Base-by-base conservation (phyloP, 1,140 invertebrate genomes). In the Phthorimaea operculella region DNA sequence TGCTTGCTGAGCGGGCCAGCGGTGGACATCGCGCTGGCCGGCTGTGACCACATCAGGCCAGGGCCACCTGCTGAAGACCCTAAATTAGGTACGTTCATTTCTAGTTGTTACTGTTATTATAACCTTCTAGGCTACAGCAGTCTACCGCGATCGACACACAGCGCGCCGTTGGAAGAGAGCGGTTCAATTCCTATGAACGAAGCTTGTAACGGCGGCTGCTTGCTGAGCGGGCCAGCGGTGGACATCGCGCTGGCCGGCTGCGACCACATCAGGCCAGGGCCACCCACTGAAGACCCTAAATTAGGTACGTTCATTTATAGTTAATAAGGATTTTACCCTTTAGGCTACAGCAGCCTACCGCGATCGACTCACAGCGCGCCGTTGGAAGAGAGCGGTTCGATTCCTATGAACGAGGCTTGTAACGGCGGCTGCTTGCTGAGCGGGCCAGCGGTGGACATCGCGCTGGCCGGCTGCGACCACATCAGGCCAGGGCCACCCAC, bases 301-400 rank as follows among this genome's bases (percentile, higher is more conserved):
- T 55, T 62, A 8, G 60, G 70, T 71, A 55, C 21, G 16, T 33
- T 56, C 12, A 36, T 28, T 6, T 28, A 4, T 28, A 28, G 6
- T 28, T 6, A 4, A 4, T 28, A 4, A n/a, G n/a, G n/a, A n/a
- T n/a, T n/a, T n/a, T n/a, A n/a, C n/a, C n/a, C n/a, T 64, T n/a
- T 70, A 93, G 93, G 92, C 56, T 94, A 94, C 76, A 93, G 92
- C 77, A 94, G 92, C 82, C 87, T 94, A 64, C 92, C 93, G 17
- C 87, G 93, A 57, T 93, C 92, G 47, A 93, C 92, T 68, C 92
- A 94, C 80, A 92, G 90, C 62, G 92, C 88, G 68, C 91, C 88
- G 49, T 81, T 90, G 55, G 88, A 88, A 52, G 88, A 88, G 57
- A 78, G 82, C 47, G 86, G 81, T 47, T 76, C 70, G 82, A 82